A percentile compares a stretch with the other conserved stretches of the same genome.
phyloP scores from a whole-genome alignment of 2,797 vertebrate genomes.

The Gallinago stenura region DNA sequence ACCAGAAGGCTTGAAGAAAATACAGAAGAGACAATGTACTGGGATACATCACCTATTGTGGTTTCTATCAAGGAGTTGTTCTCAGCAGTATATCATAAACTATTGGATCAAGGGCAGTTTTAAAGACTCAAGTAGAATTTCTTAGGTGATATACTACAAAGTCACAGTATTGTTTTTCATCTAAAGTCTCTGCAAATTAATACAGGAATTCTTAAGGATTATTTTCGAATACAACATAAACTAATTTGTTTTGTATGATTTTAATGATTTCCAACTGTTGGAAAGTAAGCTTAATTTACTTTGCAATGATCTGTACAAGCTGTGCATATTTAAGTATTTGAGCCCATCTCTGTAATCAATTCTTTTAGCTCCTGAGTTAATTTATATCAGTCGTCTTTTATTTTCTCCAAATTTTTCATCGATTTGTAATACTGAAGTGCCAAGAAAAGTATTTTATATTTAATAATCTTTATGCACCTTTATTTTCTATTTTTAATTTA shows the following conservation, averaged over 20 bases:
- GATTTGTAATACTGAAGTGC: not conserved
- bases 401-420: not conserved
- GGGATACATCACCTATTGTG: not conserved
- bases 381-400: not conserved
- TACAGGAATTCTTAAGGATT: not conserved
- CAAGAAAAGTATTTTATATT: not conserved
- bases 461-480: not conserved
- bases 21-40: not conserved
- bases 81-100: not conserved
- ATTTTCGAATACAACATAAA: not conserved
- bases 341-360: not conserved
- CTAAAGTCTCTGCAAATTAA: not conserved
- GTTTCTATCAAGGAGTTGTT: not conserved
- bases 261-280: not conserved
- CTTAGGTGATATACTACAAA: not conserved
- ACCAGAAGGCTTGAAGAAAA: not conserved
- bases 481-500: not conserved
- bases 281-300: not conserved
- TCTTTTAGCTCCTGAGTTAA: not conserved
- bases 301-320: not conserved
- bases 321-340: not conserved
- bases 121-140: conserved; percentile 2
- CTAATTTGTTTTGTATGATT: not conserved
- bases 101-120: not conserved
- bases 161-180: not conserved